Conservation (phyloP, 2,113 vertebrate genomes). For the Microcebus griseorufus region DNA sequence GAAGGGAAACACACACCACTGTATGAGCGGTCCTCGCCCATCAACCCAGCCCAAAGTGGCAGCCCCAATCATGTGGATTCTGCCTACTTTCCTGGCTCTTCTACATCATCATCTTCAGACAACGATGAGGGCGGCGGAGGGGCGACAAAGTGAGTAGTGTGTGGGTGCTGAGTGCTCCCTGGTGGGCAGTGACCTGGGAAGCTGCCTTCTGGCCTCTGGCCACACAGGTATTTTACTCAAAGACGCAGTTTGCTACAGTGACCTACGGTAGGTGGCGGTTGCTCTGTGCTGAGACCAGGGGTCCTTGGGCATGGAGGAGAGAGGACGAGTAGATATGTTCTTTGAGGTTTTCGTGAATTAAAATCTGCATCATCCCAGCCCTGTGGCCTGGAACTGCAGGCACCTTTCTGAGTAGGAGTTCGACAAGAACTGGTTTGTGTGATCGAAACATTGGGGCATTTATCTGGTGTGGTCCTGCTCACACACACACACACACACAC, state of each 20-base stretch:
- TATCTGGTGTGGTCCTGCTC: not conserved
- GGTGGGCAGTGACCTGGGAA: not conserved
- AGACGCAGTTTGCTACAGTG: not conserved
- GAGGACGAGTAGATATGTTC: not conserved
- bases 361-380: not conserved
- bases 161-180: not conserved
- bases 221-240: not conserved
- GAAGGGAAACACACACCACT: slow-evolving; percentile 96
- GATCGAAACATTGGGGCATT: not conserved
- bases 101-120: slow-evolving; percentile 93
- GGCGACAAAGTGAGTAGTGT: slow-evolving; percentile 91
- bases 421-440: not conserved
- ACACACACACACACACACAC: no score
- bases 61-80: slow-evolving; percentile 91
- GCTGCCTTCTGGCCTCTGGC: not conserved
- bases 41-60: slow-evolving; percentile 87
- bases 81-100: slow-evolving; percentile 90
- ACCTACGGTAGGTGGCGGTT: not conserved
- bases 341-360: not conserved
- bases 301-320: not conserved
- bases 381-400: not conserved
- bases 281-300: not conserved
- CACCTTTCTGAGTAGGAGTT: not conserved
- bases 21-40: slow-evolving; percentile 94
- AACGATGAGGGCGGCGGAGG: slow-evolving; percentile 91